Base-by-base conservation (phyloP, 2,113 vertebrate species). In the Malurus cyaneus region DNA sequence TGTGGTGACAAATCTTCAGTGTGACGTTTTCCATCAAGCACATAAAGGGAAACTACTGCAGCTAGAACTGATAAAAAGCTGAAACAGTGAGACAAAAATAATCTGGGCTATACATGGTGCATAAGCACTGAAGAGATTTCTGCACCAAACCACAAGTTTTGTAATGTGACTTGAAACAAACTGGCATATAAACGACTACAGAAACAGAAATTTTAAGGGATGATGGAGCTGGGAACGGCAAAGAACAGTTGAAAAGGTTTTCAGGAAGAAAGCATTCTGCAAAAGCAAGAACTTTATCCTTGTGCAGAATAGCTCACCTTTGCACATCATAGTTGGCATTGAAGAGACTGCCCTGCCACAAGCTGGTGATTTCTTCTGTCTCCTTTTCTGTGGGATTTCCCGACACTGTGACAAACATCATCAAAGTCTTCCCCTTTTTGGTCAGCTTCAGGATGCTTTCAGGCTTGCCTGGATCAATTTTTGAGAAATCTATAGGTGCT, bases 301-400 rank as follows among this genome's bases (percentile, higher is more conserved):
- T 26, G 34, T 2, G 6, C n/a, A 32, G 13, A 50, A 29, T 8
- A 54, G 41, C 74, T 92, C 96, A 99, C 99, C 99, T 99, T 80
- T 99, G 99, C 34, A 99, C 91, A 1, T 99, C 99, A 24, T 98
- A 99, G 98, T 99, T 99, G 65, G 99, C 99, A 2, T 99, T 99
- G 97, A 99, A 99, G 32, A 99, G 99, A 79, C 99, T 98, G 65
- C 99, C 98, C 96, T 99, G 99, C 99, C 99, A 99, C 91, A 99
- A 93, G 90, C 98, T 98, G 8, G 98, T 99, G 83, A 99, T 97
- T 91, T 99, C 98, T 86, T 99, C 99, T 0, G 98, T 99, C 96
- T 99, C 99, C 88, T 99, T 99, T 96, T 99, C 99, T 0, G 98
- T 98, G n/a, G 99, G 99, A 59, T 97, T 97, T 72, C 99, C 99